Base-by-base conservation (phyloP, 1,140 invertebrate genomes). In the Caenorhabditis tropicalis region DNA sequence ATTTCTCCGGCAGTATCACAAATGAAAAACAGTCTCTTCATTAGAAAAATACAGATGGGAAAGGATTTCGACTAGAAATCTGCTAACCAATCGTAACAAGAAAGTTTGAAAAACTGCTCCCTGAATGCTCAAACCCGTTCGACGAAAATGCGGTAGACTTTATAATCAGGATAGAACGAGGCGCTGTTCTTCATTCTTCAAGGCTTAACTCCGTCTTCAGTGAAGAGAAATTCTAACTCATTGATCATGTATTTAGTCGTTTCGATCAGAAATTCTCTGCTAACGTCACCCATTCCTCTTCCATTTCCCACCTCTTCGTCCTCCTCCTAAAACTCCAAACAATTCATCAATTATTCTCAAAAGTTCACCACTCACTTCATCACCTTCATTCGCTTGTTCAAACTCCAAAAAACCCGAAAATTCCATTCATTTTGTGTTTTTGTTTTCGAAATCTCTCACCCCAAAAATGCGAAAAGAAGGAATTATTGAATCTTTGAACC, bases 311-410 rank as follows among this genome's bases (percentile, higher is more conserved):
- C 16, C 7, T 10, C 31, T 36, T 36, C 15, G 19, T 70, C 29
- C 31, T n/a, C 31, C 5, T 70, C 43, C 60, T 19, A 10, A 27
- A 16, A 15, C 31, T 27, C 29, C 15, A 51, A 10, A 53, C 79
- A 53, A 53, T 53, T 53, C 79, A 81, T 31, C 46, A 56, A 81
- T 81, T 51, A 81, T 56, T 81, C 48, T 31, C 3, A 51, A 53
- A 53, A 33, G 46, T 53, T 81, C 74, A 79, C 74, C 33, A 33
- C 4, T 15, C 48, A 19, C 33, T 24, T 79, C 39, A 29, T 21
- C 31, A n/a, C 21, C 43, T 24, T 74, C 39, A 10, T 10, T n/a
- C 21, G 2, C 24, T 56, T 24, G 19, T 51, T 27, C 53, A 27
- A 19, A 19, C 12, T 15, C 51, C 7, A 56, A 56, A 56, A 56